Evolutionary conservation across 2,797 vertebrate genomes (phyloP), one percentile per base, ranked within the genome.

Genomic region (Glossophaga mutica): DNA sequence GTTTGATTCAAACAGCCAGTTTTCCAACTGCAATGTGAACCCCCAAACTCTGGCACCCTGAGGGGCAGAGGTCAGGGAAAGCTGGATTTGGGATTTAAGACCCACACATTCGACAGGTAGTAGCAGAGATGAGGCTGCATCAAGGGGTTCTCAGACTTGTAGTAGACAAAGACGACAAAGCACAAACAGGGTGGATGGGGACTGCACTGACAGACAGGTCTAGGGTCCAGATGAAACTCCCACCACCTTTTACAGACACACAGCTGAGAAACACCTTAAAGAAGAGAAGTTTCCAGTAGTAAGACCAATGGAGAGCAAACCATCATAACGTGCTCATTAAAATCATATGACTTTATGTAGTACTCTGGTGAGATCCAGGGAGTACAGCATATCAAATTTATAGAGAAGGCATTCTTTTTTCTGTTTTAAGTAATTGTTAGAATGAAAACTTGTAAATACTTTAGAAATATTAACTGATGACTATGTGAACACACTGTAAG

Each of bases 381-480:
- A 50, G 90, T 67, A 82, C 29, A 18, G 16, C 68, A 79, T 42
- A 34, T 34, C 90, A 85, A 84, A 26, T 50, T 78, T 83, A 29
- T 32, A 76, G 24, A 70, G 16, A 88, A 44, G 1, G 0, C 62
- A 85, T 88, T 57, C 4, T 50, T 86, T 79, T 22, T n/a, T 68
- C 39, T 15, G 1, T 67, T 87, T 91, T 74, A 81, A 90, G 18
- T 14, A 79, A 85, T 68, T 7, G 12, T 50, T 59, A 76, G 32
- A 74, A 19, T 81, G 34, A 76, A 39, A 79, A 67, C 7, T 44
- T 82, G 0, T n/a, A 95, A 94, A 52, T 78, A 22, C 18, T 92
- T 55, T 77, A 52, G 46, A 94, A 62, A 79, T 68, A 32, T 79
- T 91, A 78, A 37, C 11, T 59, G 44, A 94, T 32, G 15, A 24